Evolutionary conservation across 2,888 invertebrate species (phyloP).

Genomic region (Tipula confusa): DNA sequence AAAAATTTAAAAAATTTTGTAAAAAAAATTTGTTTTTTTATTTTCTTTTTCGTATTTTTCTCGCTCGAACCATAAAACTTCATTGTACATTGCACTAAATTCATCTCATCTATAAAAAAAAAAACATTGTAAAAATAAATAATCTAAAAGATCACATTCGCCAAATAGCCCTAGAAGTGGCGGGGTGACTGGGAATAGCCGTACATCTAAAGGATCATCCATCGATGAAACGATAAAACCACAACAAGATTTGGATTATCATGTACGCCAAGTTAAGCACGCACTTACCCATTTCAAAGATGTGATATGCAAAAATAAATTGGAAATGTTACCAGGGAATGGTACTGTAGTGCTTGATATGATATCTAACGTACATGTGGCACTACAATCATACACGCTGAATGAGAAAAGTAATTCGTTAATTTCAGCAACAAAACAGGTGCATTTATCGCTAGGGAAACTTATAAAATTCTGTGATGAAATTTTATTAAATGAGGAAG

Average conservation of each 20-base stretch:
- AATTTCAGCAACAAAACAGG: constrained; percentile 73
- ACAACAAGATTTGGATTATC: constrained; percentile 66
- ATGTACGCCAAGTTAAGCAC: constrained; percentile 69
- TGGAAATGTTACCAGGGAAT: constrained; percentile 90
- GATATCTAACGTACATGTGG: constrained; percentile 79
- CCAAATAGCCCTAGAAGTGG: constrained; percentile 59
- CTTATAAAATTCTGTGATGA: constrained; percentile 87
- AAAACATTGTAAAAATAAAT: constrained; percentile 13
- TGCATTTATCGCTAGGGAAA: constrained; percentile 80
- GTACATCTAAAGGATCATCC: background rate
- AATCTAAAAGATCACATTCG: constrained; percentile 56
- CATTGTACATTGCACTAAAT: constrained; percentile 27
- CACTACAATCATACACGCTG: constrained; percentile 47
- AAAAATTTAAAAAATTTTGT: background rate
- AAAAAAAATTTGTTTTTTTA: background rate
- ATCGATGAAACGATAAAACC: constrained; percentile 54
- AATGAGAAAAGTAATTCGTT: constrained; percentile 49
- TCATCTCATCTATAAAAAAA: background rate
- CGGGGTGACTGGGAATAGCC: background rate
- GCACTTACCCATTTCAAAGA: constrained; percentile 86
- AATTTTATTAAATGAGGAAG: constrained; percentile 65
- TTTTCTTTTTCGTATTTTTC: constrained; percentile 26
- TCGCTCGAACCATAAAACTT: background rate
- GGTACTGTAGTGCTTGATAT: constrained; percentile 91
- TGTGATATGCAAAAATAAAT: constrained; percentile 85